These are phyloP conservation scores for Crossocerus cetratus DNA, from an alignment of 2,888 invertebrate genomes.

Conservation along the genomic window DNA sequence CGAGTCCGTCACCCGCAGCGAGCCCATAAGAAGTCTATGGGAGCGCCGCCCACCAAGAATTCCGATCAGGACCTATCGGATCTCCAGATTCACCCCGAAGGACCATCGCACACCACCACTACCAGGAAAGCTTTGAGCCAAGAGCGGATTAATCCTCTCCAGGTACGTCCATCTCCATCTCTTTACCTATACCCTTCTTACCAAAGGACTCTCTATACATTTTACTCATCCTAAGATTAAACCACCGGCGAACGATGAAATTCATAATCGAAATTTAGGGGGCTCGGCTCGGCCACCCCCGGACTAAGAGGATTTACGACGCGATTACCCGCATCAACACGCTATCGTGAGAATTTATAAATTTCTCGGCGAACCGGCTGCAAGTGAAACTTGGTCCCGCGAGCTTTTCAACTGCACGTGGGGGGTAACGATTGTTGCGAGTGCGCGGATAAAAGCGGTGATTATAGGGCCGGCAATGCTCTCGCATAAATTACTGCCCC, in stretches of 20 bases:
- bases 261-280: background rate
- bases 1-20: conserved; percentile 46
- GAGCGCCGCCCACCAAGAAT: conserved; percentile 18
- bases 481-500: background rate
- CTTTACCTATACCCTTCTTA: background rate
- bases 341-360: background rate
- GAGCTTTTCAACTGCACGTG: background rate
- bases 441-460: background rate
- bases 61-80: conserved; percentile 35
- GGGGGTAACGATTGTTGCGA: background rate
- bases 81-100: conserved; percentile 27
- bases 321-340: background rate
- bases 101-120: conserved; percentile 11
- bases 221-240: background rate
- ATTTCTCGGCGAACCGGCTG: background rate
- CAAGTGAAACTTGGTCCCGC: background rate
- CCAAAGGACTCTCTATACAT: background rate
- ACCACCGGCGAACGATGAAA: background rate
- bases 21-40: conserved; percentile 45
- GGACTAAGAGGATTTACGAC: background rate
- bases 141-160: conserved; percentile 19
- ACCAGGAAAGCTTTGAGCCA: conserved; percentile 22
- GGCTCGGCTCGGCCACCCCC: background rate
- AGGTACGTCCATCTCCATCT: conserved; percentile 25
- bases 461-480: background rate